Base-by-base conservation (phyloP, 1,140 invertebrate species). In the Spodoptera litura region DNA sequence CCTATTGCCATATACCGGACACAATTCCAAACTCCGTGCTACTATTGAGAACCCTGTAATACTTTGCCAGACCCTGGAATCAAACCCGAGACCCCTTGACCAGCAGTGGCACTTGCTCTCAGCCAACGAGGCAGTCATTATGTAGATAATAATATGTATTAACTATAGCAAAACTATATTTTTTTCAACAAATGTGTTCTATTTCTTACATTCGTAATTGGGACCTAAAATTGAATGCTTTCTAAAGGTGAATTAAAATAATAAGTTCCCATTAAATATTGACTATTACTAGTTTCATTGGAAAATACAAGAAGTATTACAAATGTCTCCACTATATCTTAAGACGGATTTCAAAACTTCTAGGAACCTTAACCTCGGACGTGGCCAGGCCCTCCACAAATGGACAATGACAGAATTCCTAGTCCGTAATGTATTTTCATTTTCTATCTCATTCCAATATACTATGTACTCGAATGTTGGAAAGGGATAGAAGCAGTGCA, bases 331-430 rank as follows among this genome's bases (percentile, higher is more conserved):
- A 58, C 9, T 58, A 55, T 44, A 49, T 38, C 58, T 59, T 38
- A 49, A 44, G 25, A 53, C 35, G 35, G 55, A 58, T 38, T 38
- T 35, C n/a, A 27, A 74, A 74, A 51, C 13, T 62, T 62, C 35
- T 52, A 51, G 8, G 35, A 51, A 20, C 44, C 59, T 64, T 62
- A 76, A 59, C 51, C 70, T 71, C 77, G 78, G 81, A 83, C 81
- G 85, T 85, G 81, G 77, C 76, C 66, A 62, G 71, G 6, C 73
- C 62, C 53, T 61, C 80, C 84, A 82, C 78, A 85, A 84, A 85
- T 84, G 85, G 82, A 75, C 73, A 66, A 27, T 61, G 81, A 85
- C 80, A 81, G 80, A 80, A 79, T 85, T 85, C 80, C 83, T 85
- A 77, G 52, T 83, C 49, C 68, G 76, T 61, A 81, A 75, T 55